Conservation (phyloP, 2,888 invertebrate species). For the Baccha elongata region DNA sequence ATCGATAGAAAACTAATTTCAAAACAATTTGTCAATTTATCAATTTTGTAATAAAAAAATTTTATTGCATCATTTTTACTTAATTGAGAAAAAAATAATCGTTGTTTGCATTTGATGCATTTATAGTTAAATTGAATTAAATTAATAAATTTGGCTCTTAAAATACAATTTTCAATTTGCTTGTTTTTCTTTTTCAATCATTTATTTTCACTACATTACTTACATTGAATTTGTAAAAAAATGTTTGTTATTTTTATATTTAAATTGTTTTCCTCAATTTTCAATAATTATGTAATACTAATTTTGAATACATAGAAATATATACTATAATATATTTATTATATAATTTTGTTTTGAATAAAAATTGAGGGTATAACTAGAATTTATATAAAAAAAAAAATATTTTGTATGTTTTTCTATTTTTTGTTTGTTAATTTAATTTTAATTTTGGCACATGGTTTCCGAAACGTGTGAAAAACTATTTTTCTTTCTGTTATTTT, state of each 20-base stretch:
- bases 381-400: constrained; percentile 55
- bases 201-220: constrained; percentile 52
- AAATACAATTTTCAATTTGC: no score
- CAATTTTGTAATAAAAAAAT: no score
- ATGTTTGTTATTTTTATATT: constrained; percentile 36
- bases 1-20: no score
- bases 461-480: constrained; percentile 74
- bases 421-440: constrained; percentile 40
- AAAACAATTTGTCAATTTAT: no score
- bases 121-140: no score
- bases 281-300: constrained; percentile 60
- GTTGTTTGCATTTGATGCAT: no score
- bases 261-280: constrained; percentile 40
- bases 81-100: no score
- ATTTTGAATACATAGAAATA: constrained; percentile 73
- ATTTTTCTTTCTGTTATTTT: constrained; percentile 54
- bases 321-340: constrained; percentile 65
- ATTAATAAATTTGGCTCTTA: no score
- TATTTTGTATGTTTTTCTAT: constrained; percentile 45
- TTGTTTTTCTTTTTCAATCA: constrained; percentile 7
- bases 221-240: constrained; percentile 70
- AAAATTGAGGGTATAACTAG: constrained; percentile 72
- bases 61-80: no score
- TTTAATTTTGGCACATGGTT: constrained; percentile 74
- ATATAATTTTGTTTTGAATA: constrained; percentile 68